Percentiles rank a stretch among this genome's conserved stretches.
Evolutionary conservation across 1,140 invertebrate species (phyloP).

Genomic region (Drosophila kepulauana): DNA sequence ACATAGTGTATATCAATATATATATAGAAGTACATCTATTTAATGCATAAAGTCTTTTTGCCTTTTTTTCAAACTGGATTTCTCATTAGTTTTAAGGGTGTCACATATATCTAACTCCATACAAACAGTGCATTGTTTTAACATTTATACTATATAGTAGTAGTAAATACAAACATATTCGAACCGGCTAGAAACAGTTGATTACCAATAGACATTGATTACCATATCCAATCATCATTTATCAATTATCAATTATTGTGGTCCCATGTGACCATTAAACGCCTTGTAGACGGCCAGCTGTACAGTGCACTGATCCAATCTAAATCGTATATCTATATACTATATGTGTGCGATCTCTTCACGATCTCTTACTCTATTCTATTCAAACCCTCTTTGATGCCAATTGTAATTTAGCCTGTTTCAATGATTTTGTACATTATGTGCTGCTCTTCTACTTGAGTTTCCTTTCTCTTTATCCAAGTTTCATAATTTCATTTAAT

Average conservation of each 20-base stretch:
- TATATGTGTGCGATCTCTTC: constrained; percentile 22
- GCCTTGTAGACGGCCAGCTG: constrained; percentile 41
- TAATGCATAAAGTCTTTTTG: constrained; percentile 50
- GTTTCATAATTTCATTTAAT: constrained; percentile 38
- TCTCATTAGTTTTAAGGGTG: constrained; percentile 43
- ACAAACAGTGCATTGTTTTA: constrained; percentile 62
- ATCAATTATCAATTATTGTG: constrained; percentile 29
- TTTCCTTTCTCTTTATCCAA: constrained; percentile 18
- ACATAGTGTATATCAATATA: constrained; percentile 9
- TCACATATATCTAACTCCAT: constrained; percentile 54
- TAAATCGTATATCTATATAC: constrained; percentile 33
- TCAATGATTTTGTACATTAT: constrained; percentile 63
- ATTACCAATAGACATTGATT: constrained; percentile 34
- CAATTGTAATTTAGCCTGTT: constrained; percentile 50
- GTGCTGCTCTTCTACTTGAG: constrained; percentile 63
- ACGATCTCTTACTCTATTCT: constrained; percentile 30
- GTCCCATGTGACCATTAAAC: constrained; percentile 49
- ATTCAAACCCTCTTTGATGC: constrained; percentile 33
- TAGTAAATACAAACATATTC: constrained; percentile 31
- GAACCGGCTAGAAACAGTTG: constrained; percentile 25
- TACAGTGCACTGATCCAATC: constrained; percentile 43
- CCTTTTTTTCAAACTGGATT: constrained; percentile 23
- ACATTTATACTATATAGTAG: constrained; percentile 49
- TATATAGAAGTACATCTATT: constrained; percentile 15
- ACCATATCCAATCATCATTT: constrained; percentile 6